Percentiles rank a stretch among this genome's conserved stretches.
Evolutionary conservation across 2,888 invertebrate species (phyloP).

Genomic region (Eremobia ochroleuca): DNA sequence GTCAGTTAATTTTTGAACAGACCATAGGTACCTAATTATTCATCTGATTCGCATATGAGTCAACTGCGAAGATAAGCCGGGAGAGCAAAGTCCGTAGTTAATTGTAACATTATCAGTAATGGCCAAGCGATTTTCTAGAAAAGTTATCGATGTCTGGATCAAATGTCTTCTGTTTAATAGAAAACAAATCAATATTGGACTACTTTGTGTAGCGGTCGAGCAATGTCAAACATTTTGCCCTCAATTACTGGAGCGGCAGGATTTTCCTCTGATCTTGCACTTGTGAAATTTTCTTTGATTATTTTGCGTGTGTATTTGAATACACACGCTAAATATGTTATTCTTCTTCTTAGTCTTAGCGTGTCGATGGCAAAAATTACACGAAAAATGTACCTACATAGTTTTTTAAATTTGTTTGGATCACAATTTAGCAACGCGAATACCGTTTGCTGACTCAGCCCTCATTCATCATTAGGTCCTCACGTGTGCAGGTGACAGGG

Average conservation of each 20-base stretch:
- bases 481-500: no score
- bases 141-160: constrained; percentile 43
- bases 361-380: neutral
- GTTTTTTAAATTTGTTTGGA: no score
- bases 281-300: constrained; percentile 1
- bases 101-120: constrained; percentile 48
- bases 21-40: constrained; percentile 1
- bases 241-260: constrained; percentile 1
- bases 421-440: neutral
- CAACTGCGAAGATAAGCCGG: constrained; percentile 34
- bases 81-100: constrained; percentile 32
- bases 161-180: constrained; percentile 48
- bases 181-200: constrained; percentile 36
- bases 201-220: constrained; percentile 39
- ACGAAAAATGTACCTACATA: neutral
- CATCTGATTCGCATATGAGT: constrained; percentile 27
- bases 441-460: neutral
- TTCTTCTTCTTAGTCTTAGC: neutral
- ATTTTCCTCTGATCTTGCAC: neutral
- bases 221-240: constrained; percentile 44
- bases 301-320: neutral
- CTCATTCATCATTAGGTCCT: no score
- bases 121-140: constrained; percentile 34
- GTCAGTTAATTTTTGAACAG: neutral
- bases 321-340: no score